A percentile compares a stretch with the other conserved stretches of the same genome.
These are phyloP conservation scores for Tinamus major DNA, from an alignment of 2,797 vertebrate genomes.

Conservation along the genomic window DNA sequence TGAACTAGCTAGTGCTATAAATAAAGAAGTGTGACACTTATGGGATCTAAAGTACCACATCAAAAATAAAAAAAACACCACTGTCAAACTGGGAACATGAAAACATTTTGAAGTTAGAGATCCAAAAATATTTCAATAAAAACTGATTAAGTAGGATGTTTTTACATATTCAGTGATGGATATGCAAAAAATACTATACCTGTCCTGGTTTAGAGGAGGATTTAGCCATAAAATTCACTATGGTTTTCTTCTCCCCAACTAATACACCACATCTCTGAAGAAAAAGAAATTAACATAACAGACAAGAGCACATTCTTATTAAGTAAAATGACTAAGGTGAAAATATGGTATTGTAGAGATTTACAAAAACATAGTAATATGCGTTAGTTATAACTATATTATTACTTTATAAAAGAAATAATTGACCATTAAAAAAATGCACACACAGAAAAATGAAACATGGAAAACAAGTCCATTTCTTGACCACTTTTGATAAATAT, in stretches of 20 bases:
- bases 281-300: slow-evolving; percentile 45
- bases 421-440: background rate
- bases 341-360: slow-evolving; percentile 46
- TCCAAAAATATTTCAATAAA: background rate
- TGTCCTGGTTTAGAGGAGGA: slow-evolving; percentile 78
- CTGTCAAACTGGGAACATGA: background rate
- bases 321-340: slow-evolving; percentile 51
- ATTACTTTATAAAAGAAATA: slow-evolving; percentile 26
- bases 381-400: slow-evolving; percentile 19
- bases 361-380: slow-evolving; percentile 40
- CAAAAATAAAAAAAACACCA: background rate
- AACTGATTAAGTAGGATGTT: background rate
- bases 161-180: background rate
- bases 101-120: background rate
- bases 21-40: background rate
- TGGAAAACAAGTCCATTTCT: slow-evolving; percentile 25
- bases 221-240: slow-evolving; percentile 79
- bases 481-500: slow-evolving; percentile 24
- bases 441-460: background rate
- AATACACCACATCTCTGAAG: slow-evolving; percentile 85
- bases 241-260: slow-evolving; percentile 79
- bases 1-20: background rate
- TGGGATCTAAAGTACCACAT: background rate
- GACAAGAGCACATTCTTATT: slow-evolving; percentile 17
- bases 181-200: slow-evolving; percentile 76